phyloP scores from a whole-genome alignment of 1,140 invertebrate species.

The Antheraea pernyi region DNA sequence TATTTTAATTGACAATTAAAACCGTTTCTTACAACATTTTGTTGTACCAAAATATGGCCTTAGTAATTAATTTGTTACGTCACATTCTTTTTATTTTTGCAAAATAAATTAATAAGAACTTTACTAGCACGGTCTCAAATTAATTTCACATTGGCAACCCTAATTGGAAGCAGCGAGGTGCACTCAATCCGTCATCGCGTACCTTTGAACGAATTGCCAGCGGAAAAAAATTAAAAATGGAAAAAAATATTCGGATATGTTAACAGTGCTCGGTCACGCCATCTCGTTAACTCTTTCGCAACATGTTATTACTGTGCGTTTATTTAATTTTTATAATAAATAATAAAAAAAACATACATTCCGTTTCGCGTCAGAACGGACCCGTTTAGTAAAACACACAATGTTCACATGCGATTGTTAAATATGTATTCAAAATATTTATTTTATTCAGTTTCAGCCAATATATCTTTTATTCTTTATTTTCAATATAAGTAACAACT shows the following conservation, averaged over 20 bases:
- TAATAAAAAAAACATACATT: slow-evolving; percentile 37
- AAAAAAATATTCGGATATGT: slow-evolving; percentile 34
- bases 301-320: slow-evolving; percentile 60
- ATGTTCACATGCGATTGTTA: slow-evolving; percentile 41
- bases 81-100: neutral
- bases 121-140: neutral
- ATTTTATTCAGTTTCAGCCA: neutral
- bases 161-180: slow-evolving; percentile 14
- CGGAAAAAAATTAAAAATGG: slow-evolving; percentile 20
- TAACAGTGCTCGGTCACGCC: slow-evolving; percentile 58
- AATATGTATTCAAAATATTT: neutral
- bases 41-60: too few relatives aligned
- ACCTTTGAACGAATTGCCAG: slow-evolving; percentile 18
- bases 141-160: slow-evolving; percentile 6
- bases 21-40: too few relatives aligned
- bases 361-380: slow-evolving; percentile 45
- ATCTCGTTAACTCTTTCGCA: slow-evolving; percentile 43
- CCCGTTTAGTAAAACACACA: slow-evolving; percentile 59
- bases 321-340: slow-evolving; percentile 65
- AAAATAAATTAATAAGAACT: slow-evolving; percentile 4
- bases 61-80: too few relatives aligned
- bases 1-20: too few relatives aligned
- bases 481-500: neutral
- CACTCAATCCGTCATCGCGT: slow-evolving; percentile 28
- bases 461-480: neutral